A percentile compares a stretch with the other conserved stretches of the same genome.
Conservation (phyloP, 2,797 vertebrate genomes). For the Florisuga fusca region DNA sequence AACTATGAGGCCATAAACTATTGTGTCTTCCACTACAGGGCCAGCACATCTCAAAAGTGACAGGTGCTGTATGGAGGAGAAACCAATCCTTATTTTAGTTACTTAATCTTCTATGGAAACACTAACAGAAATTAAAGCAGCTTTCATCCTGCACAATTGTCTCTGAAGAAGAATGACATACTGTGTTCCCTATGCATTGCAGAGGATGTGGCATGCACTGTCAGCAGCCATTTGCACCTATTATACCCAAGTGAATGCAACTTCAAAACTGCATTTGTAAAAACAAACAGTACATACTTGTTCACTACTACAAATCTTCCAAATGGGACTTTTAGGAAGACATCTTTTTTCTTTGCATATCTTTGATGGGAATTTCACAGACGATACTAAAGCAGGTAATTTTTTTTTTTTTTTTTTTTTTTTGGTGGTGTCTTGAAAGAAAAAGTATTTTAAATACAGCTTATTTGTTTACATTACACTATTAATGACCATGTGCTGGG, state of each 20-base stretch:
- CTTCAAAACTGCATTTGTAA: background rate
- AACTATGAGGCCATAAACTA: background rate
- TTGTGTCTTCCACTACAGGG: rapidly evolving
- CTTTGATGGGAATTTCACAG: background rate
- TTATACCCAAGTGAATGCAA: background rate
- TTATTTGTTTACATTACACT: background rate
- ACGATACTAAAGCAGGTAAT: background rate
- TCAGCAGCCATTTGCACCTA: background rate
- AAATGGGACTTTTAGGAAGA: background rate
- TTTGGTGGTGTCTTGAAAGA: too few species aligned
- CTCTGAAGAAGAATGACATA: background rate
- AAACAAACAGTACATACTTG: background rate
- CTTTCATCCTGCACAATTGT: background rate
- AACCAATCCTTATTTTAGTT: background rate
- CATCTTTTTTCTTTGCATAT: background rate
- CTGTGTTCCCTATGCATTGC: background rate
- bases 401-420: background rate
- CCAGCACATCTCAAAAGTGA: background rate
- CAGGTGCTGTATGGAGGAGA: background rate
- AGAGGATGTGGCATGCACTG: background rate
- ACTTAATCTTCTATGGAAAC: background rate
- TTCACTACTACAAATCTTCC: background rate
- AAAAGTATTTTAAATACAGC: background rate
- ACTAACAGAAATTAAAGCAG: background rate
- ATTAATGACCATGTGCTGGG: background rate